Percentiles rank a stretch among this genome's conserved stretches.
Evolutionary conservation across 1,140 invertebrate genomes (phyloP).

Genomic region (Drosophila albomicans): DNA sequence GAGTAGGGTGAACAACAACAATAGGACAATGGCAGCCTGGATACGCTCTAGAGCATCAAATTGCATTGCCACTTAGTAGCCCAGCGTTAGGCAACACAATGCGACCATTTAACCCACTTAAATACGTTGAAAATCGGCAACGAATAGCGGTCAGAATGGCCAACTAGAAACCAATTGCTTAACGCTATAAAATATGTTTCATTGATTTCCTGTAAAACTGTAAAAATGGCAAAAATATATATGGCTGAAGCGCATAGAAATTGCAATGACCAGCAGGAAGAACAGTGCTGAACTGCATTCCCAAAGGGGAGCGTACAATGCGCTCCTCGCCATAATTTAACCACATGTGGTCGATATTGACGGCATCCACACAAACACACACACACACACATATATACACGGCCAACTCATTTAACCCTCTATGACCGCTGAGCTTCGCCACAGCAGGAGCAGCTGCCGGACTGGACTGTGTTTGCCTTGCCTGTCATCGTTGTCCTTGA

Average conservation of each 20-base stretch:
- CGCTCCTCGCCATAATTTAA: slow-evolving; percentile 71
- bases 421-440: slow-evolving; percentile 61
- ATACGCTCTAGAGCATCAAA: slow-evolving; percentile 47
- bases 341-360: slow-evolving; percentile 81
- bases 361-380: slow-evolving; percentile 36
- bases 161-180: slow-evolving; percentile 71
- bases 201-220: slow-evolving; percentile 75
- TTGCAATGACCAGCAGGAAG: slow-evolving; percentile 26
- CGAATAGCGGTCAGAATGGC: slow-evolving; percentile 29
- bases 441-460: slow-evolving; percentile 31
- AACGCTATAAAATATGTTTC: slow-evolving; percentile 74
- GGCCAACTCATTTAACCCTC: slow-evolving; percentile 71
- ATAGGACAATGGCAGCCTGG: slow-evolving; percentile 11
- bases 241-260: slow-evolving; percentile 36
- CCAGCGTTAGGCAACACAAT: not conserved
- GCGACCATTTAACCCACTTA: slow-evolving; percentile 46
- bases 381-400: slow-evolving; percentile 23
- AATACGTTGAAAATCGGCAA: slow-evolving; percentile 15
- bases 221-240: slow-evolving; percentile 66
- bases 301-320: slow-evolving; percentile 26
- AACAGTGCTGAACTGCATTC: slow-evolving; percentile 9
- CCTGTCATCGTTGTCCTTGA: slow-evolving; percentile 42
- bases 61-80: slow-evolving; percentile 39
- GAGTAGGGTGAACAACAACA: slow-evolving; percentile 35
- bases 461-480: slow-evolving; percentile 27